These are phyloP conservation scores for Cotesia typhae DNA, from an alignment of 1,140 invertebrate species.

Conservation along the genomic window DNA sequence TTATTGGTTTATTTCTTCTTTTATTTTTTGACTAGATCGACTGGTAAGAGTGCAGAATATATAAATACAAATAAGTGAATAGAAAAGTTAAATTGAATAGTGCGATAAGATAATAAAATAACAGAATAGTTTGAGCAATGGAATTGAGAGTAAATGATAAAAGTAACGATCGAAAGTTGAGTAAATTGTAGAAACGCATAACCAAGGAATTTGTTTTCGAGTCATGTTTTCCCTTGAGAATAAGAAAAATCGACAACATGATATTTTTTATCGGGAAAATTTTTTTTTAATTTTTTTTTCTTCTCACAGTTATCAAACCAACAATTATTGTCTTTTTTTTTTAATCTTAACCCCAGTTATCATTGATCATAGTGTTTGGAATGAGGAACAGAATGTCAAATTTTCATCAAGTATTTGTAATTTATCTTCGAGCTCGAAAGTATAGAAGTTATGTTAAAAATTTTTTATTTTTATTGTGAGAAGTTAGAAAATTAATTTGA, in stretches of 20 bases:
- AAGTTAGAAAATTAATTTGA: too few species aligned
- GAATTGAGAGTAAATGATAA: not conserved
- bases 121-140: not conserved
- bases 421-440: too few species aligned
- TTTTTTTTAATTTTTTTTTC: not conserved
- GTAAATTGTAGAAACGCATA: conserved; percentile 9
- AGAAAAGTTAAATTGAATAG: not conserved
- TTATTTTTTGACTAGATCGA: not conserved
- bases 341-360: too few species aligned
- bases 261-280: not conserved
- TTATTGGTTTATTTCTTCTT: not conserved
- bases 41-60: not conserved
- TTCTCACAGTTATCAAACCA: too few species aligned
- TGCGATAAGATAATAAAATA: conserved; percentile 3
- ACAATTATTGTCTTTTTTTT: too few species aligned
- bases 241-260: not conserved
- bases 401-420: too few species aligned
- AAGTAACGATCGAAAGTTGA: not conserved
- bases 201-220: not conserved
- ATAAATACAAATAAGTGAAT: not conserved
- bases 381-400: too few species aligned
- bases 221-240: not conserved
- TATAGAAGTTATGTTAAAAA: too few species aligned
- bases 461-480: too few species aligned
- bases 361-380: too few species aligned